Conservation (phyloP, 2,888 invertebrate species). For the Marasmarcha lunaedactyla region DNA sequence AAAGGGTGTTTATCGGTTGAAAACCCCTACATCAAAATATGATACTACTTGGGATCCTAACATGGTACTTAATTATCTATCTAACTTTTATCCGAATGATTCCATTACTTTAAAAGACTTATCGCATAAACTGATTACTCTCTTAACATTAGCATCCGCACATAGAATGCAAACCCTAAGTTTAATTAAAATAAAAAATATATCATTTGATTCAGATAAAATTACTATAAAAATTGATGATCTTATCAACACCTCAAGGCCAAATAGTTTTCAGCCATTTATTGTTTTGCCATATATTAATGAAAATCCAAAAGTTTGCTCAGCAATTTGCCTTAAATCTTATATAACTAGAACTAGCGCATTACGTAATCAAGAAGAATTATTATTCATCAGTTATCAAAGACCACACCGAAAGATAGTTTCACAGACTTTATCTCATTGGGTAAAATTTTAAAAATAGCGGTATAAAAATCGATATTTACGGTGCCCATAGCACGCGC, state of each 20-base stretch:
- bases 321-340: background rate
- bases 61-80: conserved; percentile 10
- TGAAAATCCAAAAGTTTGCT: background rate
- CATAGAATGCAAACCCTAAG: conserved; percentile 16
- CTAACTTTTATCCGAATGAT: background rate
- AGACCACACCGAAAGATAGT: conserved; percentile 1
- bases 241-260: conserved; percentile 3
- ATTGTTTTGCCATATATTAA: background rate
- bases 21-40: conserved; percentile 11
- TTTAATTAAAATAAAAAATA: conserved; percentile 14
- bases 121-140: conserved; percentile 16
- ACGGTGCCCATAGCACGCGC: conserved; percentile 15
- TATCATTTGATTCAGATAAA: background rate
- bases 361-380: background rate
- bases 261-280: background rate
- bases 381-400: conserved; percentile 1
- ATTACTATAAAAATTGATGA: conserved; percentile 2
- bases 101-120: background rate
- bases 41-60: conserved; percentile 21
- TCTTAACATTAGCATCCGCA: conserved; percentile 15
- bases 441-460: conserved; percentile 4
- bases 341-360: background rate
- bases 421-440: conserved; percentile 2
- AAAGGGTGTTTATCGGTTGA: conserved; percentile 9
- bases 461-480: conserved; percentile 12